Conservation (phyloP, 2,888 invertebrate genomes). For the Nysson spinosus region DNA sequence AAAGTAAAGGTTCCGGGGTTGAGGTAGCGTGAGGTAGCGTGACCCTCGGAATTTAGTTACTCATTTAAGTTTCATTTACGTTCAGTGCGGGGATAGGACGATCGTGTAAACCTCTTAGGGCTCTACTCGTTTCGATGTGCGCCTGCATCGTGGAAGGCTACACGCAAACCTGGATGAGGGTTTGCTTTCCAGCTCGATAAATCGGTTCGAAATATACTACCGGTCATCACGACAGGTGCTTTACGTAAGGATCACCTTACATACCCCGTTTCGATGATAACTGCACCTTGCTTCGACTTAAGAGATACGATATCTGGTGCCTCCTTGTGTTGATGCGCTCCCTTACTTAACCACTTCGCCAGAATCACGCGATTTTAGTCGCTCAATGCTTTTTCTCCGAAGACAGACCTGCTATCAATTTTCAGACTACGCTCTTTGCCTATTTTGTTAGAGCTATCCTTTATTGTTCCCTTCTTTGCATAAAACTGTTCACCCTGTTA, state of each 20-base stretch:
- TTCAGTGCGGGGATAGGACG: constrained; percentile 39
- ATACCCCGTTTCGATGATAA: not conserved
- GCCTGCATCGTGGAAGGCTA: constrained; percentile 17
- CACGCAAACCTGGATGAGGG: constrained; percentile 46
- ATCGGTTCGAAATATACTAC: constrained; percentile 39
- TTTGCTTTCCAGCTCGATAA: constrained; percentile 36
- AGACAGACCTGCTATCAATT: no score
- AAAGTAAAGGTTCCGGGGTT: constrained; percentile 23
- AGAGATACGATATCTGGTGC: not conserved
- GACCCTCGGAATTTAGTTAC: constrained; percentile 57
- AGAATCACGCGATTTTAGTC: no score
- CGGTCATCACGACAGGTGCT: constrained; percentile 35
- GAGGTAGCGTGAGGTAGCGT: constrained; percentile 48
- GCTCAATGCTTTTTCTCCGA: no score
- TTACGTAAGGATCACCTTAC: constrained; percentile 29
- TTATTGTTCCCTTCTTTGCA: no score
- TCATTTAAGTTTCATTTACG: constrained; percentile 66
- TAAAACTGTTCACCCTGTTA: no score
- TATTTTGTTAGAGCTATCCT: no score
- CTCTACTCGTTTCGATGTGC: not conserved
- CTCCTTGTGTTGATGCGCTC: no score
- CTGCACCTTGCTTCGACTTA: not conserved
- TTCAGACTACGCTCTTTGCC: no score
- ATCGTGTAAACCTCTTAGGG: constrained; percentile 8
- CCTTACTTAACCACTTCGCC: no score